Evolutionary conservation across 2,797 vertebrate genomes (phyloP).

Genomic region (Poecilia wingei): DNA sequence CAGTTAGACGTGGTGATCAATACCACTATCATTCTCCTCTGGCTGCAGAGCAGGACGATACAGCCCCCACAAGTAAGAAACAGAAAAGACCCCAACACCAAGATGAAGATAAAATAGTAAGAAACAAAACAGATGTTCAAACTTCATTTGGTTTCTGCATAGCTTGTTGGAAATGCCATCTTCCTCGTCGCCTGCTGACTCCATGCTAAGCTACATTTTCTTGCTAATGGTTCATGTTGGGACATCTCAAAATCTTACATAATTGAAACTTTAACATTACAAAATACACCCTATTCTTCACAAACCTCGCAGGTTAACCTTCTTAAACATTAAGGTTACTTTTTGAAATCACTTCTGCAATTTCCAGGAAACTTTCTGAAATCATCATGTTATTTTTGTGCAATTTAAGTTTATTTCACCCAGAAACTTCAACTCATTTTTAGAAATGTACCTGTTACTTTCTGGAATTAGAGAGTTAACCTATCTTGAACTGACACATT

Average conservation of each 20-base stretch:
- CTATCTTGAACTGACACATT: no score
- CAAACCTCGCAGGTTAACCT: background rate
- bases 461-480: background rate
- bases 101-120: background rate
- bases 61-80: background rate
- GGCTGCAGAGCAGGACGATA: background rate
- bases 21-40: slow-evolving; percentile 9
- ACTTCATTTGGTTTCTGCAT: background rate
- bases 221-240: background rate
- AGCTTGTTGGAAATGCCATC: background rate
- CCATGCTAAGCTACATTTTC: background rate
- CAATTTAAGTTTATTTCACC: no score
- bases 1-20: slow-evolving; percentile 27
- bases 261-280: background rate
- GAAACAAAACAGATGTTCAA: background rate
- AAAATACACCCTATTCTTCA: background rate
- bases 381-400: background rate
- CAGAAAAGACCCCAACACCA: background rate
- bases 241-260: background rate
- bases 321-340: background rate
- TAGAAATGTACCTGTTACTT: background rate
- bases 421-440: background rate
- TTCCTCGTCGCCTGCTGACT: background rate
- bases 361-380: background rate
- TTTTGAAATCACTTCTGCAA: background rate